phyloP scores from a whole-genome alignment of 92 coral and sea anemone genomes.

The Anthopleura xanthogrammica region DNA sequence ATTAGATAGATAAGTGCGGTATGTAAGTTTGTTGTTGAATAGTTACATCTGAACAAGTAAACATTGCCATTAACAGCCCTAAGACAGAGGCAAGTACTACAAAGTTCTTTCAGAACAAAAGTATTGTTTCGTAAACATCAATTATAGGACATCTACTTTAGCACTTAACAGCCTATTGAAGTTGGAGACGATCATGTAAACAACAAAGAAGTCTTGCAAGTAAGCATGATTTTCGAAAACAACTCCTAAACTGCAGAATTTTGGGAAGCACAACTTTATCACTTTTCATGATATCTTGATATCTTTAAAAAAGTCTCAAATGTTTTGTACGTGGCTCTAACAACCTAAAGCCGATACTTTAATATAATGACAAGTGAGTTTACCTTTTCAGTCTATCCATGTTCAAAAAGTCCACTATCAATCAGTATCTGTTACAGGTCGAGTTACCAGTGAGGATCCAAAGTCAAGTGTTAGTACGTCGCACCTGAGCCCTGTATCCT shows the following conservation, averaged over 20 bases:
- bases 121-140: not conserved
- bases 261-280: not conserved
- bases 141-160: not conserved
- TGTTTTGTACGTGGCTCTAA: no score
- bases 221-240: not conserved
- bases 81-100: not conserved
- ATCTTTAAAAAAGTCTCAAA: no score
- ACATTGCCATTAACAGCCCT: not conserved
- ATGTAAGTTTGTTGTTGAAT: not conserved
- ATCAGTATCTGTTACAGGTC: no score
- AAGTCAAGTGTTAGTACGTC: no score
- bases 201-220: not conserved
- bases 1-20: no score
- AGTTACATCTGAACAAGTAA: not conserved
- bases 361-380: no score
- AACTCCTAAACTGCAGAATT: not conserved
- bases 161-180: not conserved
- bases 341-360: no score
- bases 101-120: not conserved
- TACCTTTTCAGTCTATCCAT: no score
- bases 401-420: no score
- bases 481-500: no score
- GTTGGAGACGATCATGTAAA: not conserved
- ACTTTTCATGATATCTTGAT: not conserved
- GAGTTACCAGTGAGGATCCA: no score